Evolutionary conservation across 2,797 vertebrate genomes (phyloP).

Genomic region (Pipistrellus pygmaeus): DNA sequence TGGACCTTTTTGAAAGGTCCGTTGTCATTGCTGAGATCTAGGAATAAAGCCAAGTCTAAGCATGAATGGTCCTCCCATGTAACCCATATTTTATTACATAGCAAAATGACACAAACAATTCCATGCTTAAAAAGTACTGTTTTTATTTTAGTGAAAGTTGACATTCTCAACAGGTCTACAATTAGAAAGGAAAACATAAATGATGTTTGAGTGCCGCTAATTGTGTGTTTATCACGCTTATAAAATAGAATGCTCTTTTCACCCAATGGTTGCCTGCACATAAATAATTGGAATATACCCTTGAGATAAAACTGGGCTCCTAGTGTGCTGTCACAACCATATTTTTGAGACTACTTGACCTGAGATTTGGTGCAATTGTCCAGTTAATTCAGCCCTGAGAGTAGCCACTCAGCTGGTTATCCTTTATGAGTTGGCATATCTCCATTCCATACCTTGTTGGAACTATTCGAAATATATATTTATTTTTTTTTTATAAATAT

Average conservation of each 20-base stretch:
- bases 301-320: neutral
- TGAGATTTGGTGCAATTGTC: neutral
- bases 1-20: neutral
- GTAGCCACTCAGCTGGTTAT: neutral
- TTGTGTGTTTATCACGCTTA: neutral
- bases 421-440: neutral
- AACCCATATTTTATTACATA: neutral
- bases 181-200: neutral
- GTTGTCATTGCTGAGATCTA: neutral
- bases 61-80: neutral
- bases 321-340: neutral
- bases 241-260: neutral
- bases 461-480: neutral
- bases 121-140: neutral
- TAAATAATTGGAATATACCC: neutral
- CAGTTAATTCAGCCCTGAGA: neutral
- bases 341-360: neutral
- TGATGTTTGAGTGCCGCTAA: neutral
- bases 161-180: neutral
- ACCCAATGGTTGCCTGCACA: neutral
- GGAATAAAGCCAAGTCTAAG: neutral
- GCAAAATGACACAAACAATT: neutral
- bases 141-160: slow-evolving; percentile 32
- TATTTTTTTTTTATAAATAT: no score
- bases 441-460: neutral